Conservation (phyloP, 2,797 vertebrate genomes). For the Tokudaia tokunoshimensis region DNA sequence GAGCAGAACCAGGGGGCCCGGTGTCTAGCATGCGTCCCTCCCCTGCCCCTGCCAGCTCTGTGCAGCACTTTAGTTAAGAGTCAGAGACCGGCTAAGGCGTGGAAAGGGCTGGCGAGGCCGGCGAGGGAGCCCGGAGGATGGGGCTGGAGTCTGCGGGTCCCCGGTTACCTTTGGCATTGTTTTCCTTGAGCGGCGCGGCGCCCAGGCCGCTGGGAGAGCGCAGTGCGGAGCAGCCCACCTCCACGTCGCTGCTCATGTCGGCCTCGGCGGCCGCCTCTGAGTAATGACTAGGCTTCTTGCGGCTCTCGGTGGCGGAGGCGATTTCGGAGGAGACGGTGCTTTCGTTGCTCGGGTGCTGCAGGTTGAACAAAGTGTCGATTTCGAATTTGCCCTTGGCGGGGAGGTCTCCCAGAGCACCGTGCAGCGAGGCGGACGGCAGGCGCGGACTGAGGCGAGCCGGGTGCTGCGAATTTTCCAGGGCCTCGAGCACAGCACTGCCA, state of each 20-base stretch:
- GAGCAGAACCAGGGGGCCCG: background rate
- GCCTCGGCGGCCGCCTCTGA: constrained; percentile 97
- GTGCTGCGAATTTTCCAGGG: constrained; percentile 99
- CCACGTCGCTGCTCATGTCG: constrained; percentile 99
- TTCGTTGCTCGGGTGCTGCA: constrained; percentile 92
- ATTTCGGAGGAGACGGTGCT: constrained; percentile 94
- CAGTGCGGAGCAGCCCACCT: constrained; percentile 97
- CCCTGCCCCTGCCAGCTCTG: background rate
- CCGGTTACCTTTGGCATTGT: constrained; percentile 95
- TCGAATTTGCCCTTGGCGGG: constrained; percentile 98
- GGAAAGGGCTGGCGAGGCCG: background rate
- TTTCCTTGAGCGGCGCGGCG: constrained; percentile 96
- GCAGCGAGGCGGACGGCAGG: constrained; percentile 96
- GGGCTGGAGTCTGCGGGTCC: constrained; percentile 23
- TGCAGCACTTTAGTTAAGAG: background rate
- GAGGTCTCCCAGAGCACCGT: constrained; percentile 95
- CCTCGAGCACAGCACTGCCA: constrained; percentile 97
- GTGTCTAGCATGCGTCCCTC: background rate
- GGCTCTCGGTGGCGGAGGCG: constrained; percentile 93
- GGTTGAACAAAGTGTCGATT: constrained; percentile 97
- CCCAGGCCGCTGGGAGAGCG: constrained; percentile 93
- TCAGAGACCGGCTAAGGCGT: background rate
- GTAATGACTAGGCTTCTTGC: constrained; percentile 97
- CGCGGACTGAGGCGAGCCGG: constrained; percentile 97
- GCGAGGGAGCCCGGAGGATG: background rate